These are phyloP conservation scores for Drosophila pruinosa DNA, from an alignment of 1,140 invertebrate genomes.

Conservation along the genomic window DNA sequence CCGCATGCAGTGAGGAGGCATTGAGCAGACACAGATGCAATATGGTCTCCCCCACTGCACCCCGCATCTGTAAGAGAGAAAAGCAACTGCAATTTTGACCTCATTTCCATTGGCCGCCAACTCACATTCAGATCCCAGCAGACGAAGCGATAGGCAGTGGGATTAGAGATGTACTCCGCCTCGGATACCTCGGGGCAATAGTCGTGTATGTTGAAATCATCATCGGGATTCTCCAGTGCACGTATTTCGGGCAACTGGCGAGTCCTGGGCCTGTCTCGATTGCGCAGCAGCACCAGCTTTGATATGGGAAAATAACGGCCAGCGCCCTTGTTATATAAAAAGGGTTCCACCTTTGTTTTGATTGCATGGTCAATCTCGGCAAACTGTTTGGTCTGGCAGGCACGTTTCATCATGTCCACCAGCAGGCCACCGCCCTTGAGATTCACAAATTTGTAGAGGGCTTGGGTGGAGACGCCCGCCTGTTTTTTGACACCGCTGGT, in stretches of 20 bases:
- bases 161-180: conserved; percentile 85
- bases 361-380: conserved; percentile 95
- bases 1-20: conserved; percentile 94
- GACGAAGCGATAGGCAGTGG: conserved; percentile 89
- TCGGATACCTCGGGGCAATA: conserved; percentile 86
- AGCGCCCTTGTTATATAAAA: conserved; percentile 96
- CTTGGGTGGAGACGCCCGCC: conserved; percentile 90
- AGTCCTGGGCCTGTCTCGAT: conserved; percentile 91
- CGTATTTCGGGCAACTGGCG: conserved; percentile 90
- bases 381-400: conserved; percentile 93
- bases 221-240: conserved; percentile 91
- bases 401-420: conserved; percentile 96
- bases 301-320: conserved; percentile 94
- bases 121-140: conserved; percentile 94
- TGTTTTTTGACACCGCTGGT: conserved; percentile 96
- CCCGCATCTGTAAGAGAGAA: conserved; percentile 87
- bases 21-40: conserved; percentile 96
- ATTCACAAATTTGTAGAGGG: conserved; percentile 93
- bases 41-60: conserved; percentile 97
- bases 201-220: conserved; percentile 91
- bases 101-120: too few relatives aligned
- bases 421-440: conserved; percentile 95
- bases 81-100: too few relatives aligned
- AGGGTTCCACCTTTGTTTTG: conserved; percentile 94
- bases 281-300: conserved; percentile 93